Evolutionary conservation across 2,888 invertebrate species (phyloP).

Genomic region (Drosophila affinis): DNA sequence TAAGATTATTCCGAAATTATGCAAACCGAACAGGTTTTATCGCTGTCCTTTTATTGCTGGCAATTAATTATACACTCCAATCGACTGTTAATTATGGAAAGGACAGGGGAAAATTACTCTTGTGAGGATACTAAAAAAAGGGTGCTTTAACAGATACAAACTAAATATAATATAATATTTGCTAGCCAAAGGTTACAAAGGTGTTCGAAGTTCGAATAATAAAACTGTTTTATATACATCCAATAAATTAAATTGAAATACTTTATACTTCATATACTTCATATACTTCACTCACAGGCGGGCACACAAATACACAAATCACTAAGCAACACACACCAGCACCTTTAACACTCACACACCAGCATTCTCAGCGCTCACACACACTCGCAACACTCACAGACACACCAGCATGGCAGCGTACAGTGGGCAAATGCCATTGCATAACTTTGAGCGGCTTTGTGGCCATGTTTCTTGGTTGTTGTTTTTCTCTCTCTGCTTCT

Average conservation of each 20-base stretch:
- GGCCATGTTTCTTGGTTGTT: slow-evolving; percentile 23
- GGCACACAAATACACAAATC: slow-evolving; percentile 26
- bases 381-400: not conserved
- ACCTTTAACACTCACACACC: not conserved
- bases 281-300: slow-evolving; percentile 28
- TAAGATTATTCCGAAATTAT: not conserved
- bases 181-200: too few species aligned
- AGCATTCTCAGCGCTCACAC: not conserved
- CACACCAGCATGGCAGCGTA: not conserved
- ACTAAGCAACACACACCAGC: slow-evolving; percentile 6
- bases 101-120: not conserved
- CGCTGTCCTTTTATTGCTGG: slow-evolving; percentile 4
- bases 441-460: slow-evolving; percentile 51
- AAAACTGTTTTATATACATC: not conserved
- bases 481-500: not conserved
- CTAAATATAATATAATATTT: too few species aligned
- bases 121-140: not conserved
- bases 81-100: not conserved
- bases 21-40: not conserved
- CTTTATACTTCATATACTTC: too few species aligned
- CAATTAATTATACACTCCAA: slow-evolving; percentile 7
- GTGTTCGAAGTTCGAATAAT: too few species aligned
- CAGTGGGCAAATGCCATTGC: slow-evolving; percentile 39
- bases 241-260: not conserved
- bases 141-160: not conserved